Evolutionary conservation across 2,113 vertebrate genomes (phyloP), one percentile per base, ranked within the genome.

Genomic region (Theristicus caerulescens): DNA sequence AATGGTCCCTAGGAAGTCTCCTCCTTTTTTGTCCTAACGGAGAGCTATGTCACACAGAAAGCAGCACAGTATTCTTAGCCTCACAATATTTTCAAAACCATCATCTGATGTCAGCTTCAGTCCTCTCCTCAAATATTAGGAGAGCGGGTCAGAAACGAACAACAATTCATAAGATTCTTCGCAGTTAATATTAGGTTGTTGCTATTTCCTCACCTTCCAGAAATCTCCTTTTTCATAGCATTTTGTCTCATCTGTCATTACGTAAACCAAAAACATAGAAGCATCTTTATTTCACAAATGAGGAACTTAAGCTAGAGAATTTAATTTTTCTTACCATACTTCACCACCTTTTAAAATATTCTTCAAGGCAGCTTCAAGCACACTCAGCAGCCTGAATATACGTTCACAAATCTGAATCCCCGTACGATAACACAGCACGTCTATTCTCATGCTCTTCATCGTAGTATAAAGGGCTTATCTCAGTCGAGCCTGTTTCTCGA

Each of bases 401-500:
- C 0, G 3, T 25, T 87, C 69, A 64, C 44, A 82, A 74, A 65
- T 25, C 16, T 67, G 49, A 88, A 34, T 38, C 52, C 24, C 59
- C 17, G 6, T 27, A 31, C 1, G 5, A 19, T n/a, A 76, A 11
- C 34, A 46, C 32, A 19, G 46, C 46, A 58, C 2, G 2, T 38
- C n/a, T 76, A 11, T 54, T 89, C 29, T 58, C 62, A 49, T 24
- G 61, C 36, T 62, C 65, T 31, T 78, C 61, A 64, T 8, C 20
- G 14, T 1, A 51, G 52, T 13, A 61, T 32, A 49, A 72, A 58
- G 2, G 3, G 16, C 32, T 70, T 26, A 47, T 58, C 49, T 49
- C 47, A 40, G 19, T 19, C 2, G 1, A 85, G 22, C 14, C 36
- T 64, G 8, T 21, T 67, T 44, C 74, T 36, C 0, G 0, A 47